Evolutionary conservation across 2,797 vertebrate species (phyloP), one percentile per base, ranked within the genome.

Genomic region (Pteropus rufus): DNA sequence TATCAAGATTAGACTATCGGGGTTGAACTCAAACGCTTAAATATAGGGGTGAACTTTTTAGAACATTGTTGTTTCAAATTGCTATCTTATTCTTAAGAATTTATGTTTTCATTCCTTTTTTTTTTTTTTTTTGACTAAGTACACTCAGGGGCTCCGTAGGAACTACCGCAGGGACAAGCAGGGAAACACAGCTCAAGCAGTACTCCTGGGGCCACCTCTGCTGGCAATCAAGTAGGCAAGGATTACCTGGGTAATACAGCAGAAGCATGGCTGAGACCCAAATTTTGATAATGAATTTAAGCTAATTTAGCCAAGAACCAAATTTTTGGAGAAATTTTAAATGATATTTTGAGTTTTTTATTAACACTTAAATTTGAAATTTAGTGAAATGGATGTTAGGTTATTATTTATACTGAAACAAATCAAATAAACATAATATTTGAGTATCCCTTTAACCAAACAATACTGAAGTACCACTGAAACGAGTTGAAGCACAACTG

Each of bases 41-140:
- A 34, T 49, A 69, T 44, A 24, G 2, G n/a, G 44, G 1, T 5
- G 8, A 49, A 0, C 1, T 39, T 65, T 52, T 0, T 36, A n/a
- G 19, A 80, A 36, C 3, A 65, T 56, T n/a, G 11, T 64, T 52
- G 9, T 65, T 79, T 72, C 31, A 34, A 67, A 52, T 16, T 26
- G 9, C 23, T 54, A 73, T 31, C 23, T 58, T 15, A 64, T 3
- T 15, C 16, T 24, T 65, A 26, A 26, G 5, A 81, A 54, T 3
- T 36, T 31, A n/a, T 62, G 3, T 56, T 89, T 72, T 19, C 6
- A 56, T 79, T 10, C 9, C 14, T 58, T 3, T 10, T 56, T 24
- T 23, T 58, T 49, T 56, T n/a, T 24, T 79, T 10, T 70, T 54
- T 44, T n/a, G 3, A 15, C 4, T 10, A 34, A 16, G 4, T 46